These are phyloP conservation scores for Caenorhabditis inopinata DNA, from an alignment of 1,140 invertebrate genomes.

Conservation along the genomic window DNA sequence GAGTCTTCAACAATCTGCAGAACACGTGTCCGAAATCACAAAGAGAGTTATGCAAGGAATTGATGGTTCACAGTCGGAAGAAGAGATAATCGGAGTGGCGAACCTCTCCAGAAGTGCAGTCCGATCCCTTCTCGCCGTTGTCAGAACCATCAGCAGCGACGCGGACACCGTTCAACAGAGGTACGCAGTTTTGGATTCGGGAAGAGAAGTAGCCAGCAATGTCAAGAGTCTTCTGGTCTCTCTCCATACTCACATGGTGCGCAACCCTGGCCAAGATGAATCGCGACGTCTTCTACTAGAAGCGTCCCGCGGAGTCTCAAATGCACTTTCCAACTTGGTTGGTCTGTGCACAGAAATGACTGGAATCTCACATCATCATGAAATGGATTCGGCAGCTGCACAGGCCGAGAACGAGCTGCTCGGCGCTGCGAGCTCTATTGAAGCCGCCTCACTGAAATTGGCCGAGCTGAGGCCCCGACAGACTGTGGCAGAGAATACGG, in stretches of 20 bases:
- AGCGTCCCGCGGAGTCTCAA: constrained; percentile 54
- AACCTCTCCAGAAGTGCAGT: constrained; percentile 85
- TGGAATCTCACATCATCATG: constrained; percentile 75
- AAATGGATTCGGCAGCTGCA: constrained; percentile 81
- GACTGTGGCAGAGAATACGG: not conserved
- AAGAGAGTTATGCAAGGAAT: not conserved
- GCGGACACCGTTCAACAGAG: constrained; percentile 82
- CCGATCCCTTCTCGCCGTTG: constrained; percentile 83
- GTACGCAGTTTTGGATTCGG: constrained; percentile 77
- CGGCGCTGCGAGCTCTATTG: constrained; percentile 92
- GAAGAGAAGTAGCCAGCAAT: constrained; percentile 79
- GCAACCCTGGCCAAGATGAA: constrained; percentile 66
- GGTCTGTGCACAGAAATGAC: constrained; percentile 77
- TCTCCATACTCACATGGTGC: constrained; percentile 30
- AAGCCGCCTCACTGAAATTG: constrained; percentile 93
- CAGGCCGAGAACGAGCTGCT: constrained; percentile 97
- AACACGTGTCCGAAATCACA: not conserved
- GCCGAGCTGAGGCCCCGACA: constrained; percentile 81
- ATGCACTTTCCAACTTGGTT: constrained; percentile 47
- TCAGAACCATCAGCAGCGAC: constrained; percentile 77
- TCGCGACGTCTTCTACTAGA: constrained; percentile 48
- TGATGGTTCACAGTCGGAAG: constrained; percentile 78
- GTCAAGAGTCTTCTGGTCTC: constrained; percentile 44
- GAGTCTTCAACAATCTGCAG: not conserved
- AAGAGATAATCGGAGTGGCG: constrained; percentile 91